Evolutionary conservation across 1,140 invertebrate genomes (phyloP), one percentile per base, ranked within the genome.

Genomic region (Mya arenaria): DNA sequence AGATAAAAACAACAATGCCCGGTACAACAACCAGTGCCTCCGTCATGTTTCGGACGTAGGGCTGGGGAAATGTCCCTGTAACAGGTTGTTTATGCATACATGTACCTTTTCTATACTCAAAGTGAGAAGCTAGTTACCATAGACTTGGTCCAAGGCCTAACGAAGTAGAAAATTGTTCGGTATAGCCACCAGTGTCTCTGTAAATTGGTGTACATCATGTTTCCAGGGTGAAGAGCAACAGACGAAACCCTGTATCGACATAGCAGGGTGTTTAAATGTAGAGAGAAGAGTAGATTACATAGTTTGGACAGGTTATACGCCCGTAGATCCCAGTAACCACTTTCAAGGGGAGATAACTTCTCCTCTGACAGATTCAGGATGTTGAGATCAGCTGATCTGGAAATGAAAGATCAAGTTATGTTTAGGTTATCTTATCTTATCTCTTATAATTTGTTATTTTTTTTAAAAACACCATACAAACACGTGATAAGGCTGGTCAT

Each of bases 131-230:
- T n/a, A n/a, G n/a, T n/a, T n/a, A n/a, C 97, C 94, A 98, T 90
- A n/a, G 97, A 97, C 93, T 99, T 99, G 8, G 97, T 98, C 91
- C 99, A 99, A 30, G 97, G 97, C 39, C 97, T 93, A 2, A 96
- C 96, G 3, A 98, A 19, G n/a, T 94, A 93, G 91, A 97, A 98
- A 0, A 97, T 86, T 0, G 97, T 79, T 86, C 95, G 93, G 84
- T 95, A 97, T 0, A 96, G 83, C 96, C 97, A 98, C 95, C 96
- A 98, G 90, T 97, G 94, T 37, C 96, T 94, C n/a, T 95, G 92
- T 4, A 99, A 28, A 81, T 95, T 94, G 10, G 96, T 95, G 79
- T 94, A 96, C 6, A 98, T 96, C 95, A 98, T 95, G 91, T 98
- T 99, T 25, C 98, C 98, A 32, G 98, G 98, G 94, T 99, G 98